phyloP scores from a whole-genome alignment of 2,888 invertebrate genomes.

The Netelia virgata region DNA sequence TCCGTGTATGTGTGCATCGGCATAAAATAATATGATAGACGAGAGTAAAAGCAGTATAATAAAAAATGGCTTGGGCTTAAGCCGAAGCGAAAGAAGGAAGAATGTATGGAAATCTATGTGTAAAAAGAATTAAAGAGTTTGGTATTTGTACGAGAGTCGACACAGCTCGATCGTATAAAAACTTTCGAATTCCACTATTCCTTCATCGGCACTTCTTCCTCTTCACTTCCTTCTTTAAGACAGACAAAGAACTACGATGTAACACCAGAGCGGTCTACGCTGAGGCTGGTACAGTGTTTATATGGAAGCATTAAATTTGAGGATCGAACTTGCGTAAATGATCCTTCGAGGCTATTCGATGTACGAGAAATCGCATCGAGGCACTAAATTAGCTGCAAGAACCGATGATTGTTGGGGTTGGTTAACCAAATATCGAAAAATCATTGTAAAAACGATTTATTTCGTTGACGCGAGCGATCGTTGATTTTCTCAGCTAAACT shows the following conservation, averaged over 20 bases:
- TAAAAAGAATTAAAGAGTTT: slow-evolving; percentile 51
- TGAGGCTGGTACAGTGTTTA: slow-evolving; percentile 28
- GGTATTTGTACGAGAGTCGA: slow-evolving; percentile 35
- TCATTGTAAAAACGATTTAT: no score
- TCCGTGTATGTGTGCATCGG: slow-evolving; percentile 24
- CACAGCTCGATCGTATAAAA: slow-evolving; percentile 80
- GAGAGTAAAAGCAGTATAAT: slow-evolving; percentile 13
- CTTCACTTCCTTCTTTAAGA: background rate
- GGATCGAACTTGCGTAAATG: slow-evolving; percentile 74
- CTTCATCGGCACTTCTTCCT: background rate
- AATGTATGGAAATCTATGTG: slow-evolving; percentile 34
- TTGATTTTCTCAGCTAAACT: no score
- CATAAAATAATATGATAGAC: slow-evolving; percentile 50
- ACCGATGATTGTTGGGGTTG: no score
- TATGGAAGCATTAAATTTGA: slow-evolving; percentile 74
- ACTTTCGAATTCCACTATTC: slow-evolving; percentile 54
- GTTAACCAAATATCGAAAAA: no score
- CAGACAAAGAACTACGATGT: slow-evolving; percentile 75
- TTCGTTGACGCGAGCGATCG: no score
- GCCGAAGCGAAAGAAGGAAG: background rate
- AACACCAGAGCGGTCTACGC: slow-evolving; percentile 74
- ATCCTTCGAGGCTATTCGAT: background rate
- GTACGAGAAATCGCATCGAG: slow-evolving; percentile 11
- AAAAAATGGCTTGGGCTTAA: background rate
- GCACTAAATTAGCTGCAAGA: no score